These are phyloP conservation scores for Phyllotreta striolata DNA, from an alignment of 2,888 invertebrate genomes.

Conservation along the genomic window DNA sequence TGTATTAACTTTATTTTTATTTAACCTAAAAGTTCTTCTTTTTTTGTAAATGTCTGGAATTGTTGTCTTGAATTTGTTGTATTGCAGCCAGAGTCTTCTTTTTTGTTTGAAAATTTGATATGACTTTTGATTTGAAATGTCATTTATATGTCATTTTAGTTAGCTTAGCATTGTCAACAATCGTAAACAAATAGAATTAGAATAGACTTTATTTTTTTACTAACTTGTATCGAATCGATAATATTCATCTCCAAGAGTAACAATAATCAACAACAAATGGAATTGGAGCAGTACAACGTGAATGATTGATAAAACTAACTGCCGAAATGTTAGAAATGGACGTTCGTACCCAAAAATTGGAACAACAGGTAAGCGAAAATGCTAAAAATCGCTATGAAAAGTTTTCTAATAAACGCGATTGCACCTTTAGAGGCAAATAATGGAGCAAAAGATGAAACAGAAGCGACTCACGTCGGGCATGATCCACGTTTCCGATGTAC, in stretches of 20 bases:
- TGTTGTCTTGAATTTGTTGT: too few species aligned
- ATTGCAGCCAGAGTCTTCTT: not conserved
- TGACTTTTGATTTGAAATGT: not conserved
- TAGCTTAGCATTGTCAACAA: conserved; percentile 22
- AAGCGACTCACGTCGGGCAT: conserved; percentile 85
- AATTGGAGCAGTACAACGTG: conserved; percentile 36
- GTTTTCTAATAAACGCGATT: conserved; percentile 37
- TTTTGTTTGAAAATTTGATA: not conserved
- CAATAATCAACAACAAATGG: conserved; percentile 45
- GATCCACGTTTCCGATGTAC: conserved; percentile 86
- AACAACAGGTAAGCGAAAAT: conserved; percentile 78
- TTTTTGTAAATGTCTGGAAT: too few species aligned
- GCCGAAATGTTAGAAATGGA: conserved; percentile 54
- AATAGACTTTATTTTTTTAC: conserved; percentile 33
- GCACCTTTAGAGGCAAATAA: conserved; percentile 74
- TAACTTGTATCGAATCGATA: conserved; percentile 43
- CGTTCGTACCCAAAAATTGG: conserved; percentile 80
- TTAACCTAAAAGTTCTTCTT: not conserved
- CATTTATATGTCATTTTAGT: conserved; percentile 1
- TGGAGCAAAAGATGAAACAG: conserved; percentile 89
- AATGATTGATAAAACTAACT: conserved; percentile 32
- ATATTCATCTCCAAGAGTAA: conserved; percentile 50
- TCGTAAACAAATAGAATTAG: conserved; percentile 28
- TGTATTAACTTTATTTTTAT: too few species aligned
- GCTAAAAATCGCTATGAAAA: not conserved